These are phyloP conservation scores for Xenus cinereus DNA, from an alignment of 2,113 vertebrate species.

Conservation along the genomic window DNA sequence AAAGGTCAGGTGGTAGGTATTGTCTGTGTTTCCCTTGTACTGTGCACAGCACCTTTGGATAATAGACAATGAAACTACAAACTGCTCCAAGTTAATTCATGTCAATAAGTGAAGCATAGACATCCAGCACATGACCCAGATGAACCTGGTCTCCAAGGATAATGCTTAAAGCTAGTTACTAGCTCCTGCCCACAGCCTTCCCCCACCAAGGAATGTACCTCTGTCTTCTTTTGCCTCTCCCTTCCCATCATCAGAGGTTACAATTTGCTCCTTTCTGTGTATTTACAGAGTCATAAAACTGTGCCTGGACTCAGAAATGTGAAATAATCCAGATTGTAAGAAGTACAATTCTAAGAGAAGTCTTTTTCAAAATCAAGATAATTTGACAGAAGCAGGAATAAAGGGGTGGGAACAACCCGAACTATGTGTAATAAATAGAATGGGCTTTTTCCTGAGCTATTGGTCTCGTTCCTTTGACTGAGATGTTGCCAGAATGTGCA, in stretches of 20 bases:
- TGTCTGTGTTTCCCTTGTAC: not conserved
- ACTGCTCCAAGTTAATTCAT: not conserved
- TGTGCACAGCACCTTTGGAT: not conserved
- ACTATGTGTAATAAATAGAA: not conserved
- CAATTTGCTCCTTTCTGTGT: fast-evolving
- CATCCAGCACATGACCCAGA: not conserved
- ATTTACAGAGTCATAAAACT: not conserved
- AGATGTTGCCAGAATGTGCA: not conserved
- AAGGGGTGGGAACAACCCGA: not conserved
- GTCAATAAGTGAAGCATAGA: not conserved
- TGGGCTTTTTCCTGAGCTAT: not conserved
- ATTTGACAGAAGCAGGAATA: not conserved
- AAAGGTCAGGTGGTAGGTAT: not conserved
- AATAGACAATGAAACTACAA: not conserved
- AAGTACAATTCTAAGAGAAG: not conserved
- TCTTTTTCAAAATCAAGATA: not conserved
- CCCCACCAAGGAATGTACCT: not conserved
- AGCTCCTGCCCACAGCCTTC: not conserved
- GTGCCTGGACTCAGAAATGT: not conserved
- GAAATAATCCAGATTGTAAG: not conserved
- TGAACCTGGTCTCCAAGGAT: not conserved
- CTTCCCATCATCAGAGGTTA: not conserved
- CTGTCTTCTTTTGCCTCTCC: not conserved
- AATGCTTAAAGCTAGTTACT: not conserved
- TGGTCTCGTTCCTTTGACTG: not conserved